Evolutionary conservation across 2,113 vertebrate species (phyloP).

Genomic region (Phasianus colchicus): DNA sequence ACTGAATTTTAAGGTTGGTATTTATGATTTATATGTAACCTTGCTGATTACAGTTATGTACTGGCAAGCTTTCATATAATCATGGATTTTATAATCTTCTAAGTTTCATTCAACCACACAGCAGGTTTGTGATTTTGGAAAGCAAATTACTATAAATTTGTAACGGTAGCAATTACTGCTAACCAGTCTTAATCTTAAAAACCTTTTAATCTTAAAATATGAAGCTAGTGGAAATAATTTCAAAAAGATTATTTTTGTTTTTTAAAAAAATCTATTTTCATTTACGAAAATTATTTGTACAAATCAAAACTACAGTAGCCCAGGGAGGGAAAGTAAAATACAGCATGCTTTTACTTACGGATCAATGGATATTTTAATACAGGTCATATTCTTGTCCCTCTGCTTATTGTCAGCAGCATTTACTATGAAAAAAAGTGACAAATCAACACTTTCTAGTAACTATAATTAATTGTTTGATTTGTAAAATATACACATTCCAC

Average conservation of each 20-base stretch:
- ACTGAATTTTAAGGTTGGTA: not conserved
- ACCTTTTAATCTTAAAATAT: not conserved
- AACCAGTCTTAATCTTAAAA: not conserved
- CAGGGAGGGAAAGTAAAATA: conserved; percentile 13
- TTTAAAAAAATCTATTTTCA: not conserved
- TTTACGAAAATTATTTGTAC: not conserved
- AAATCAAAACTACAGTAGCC: not conserved
- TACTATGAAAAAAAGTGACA: conserved; percentile 83
- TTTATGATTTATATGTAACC: not conserved
- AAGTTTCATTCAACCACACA: not conserved
- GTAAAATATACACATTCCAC: not conserved
- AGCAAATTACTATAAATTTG: not conserved
- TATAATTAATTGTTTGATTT: conserved; percentile 8
- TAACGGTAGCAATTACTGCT: not conserved
- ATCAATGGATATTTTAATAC: conserved; percentile 97
- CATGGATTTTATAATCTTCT: not conserved
- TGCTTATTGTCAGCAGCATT: conserved; percentile 99
- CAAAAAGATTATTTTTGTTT: not conserved
- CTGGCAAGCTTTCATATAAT: not conserved
- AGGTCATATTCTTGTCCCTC: conserved; percentile 97
- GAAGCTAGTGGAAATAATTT: not conserved
- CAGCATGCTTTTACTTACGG: conserved; percentile 87
- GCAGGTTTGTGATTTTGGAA: not conserved
- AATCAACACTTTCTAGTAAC: conserved; percentile 48
- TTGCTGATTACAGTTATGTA: not conserved